Base-by-base conservation (phyloP, 1,140 invertebrate genomes). In the Pygmarrhopalites habei region DNA sequence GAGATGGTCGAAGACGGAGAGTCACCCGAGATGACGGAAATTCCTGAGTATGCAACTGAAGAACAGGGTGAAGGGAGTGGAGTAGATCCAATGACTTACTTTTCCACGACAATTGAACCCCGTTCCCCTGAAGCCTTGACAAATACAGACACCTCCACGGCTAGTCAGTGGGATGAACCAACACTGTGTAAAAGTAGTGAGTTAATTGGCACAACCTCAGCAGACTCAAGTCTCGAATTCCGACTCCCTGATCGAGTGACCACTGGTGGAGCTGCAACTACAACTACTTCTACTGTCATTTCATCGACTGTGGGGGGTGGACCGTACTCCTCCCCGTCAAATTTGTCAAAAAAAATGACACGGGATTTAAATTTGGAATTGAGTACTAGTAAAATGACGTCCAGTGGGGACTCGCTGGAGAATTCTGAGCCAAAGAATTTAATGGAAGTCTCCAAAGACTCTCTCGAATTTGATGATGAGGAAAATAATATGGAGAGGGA, bases 1-100 rank as follows among this genome's bases (percentile, higher is more conserved):
- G 85, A 86, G 68, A 80, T 80, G 55, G 80, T 84, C 51, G 81
- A 82, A 26, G 62, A 65, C 32, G 81, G 82, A 26, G 62, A 65
- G 25, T 60, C 58, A 0, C 43, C 58, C 0, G 64, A 65, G 26
- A 60, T 69, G 60, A 59, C 64, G 32, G 43, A 68, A 66, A 41
- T 53, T 52, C 28, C 61, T 43, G 56, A 66, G 58, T 65, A 62
- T 64, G 44, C 62, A 58, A 25, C 62, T 64, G 44, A 61, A 39
- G 43, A 39, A 67, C n/a, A n/a, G n/a, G 32, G 15, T 35, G 32
- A 35, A 15, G 32, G 32, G 15, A 52, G 32, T 26, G 32, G 17
- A 25, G 44, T 56, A 17, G 51, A 65, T 19, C 53, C 59, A 3
- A 68, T 68, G 61, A 21, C 44, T 19, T 65, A 65, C 25, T 68